These are phyloP conservation scores for Anoplopoma fimbria DNA, from an alignment of 2,113 vertebrate species.

Conservation along the genomic window DNA sequence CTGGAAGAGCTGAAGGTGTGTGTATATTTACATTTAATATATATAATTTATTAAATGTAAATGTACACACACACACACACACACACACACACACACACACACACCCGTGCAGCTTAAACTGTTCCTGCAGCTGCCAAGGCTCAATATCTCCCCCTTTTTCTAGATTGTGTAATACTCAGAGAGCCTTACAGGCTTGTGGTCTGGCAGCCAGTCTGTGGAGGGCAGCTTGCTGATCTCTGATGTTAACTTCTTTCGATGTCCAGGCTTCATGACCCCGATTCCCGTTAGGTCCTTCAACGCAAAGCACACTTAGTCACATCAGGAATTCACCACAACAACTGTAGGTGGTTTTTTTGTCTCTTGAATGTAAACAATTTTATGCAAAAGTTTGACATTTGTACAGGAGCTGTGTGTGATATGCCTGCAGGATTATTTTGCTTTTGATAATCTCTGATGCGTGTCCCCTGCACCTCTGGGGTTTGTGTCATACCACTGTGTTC, in stretches of 20 bases:
- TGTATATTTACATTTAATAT: background rate
- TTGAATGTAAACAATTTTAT: constrained; percentile 37
- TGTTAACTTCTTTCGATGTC: constrained; percentile 96
- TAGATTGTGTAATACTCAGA: background rate
- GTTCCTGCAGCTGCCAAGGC: constrained; percentile 7
- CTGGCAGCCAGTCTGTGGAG: constrained; percentile 92
- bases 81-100: too few species aligned
- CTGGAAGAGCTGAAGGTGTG: background rate
- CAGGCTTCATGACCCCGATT: constrained; percentile 97
- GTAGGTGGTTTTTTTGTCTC: background rate
- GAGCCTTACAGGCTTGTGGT: constrained; percentile 94
- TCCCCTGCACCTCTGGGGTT: constrained; percentile 37
- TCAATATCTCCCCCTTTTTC: background rate
- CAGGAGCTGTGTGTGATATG: constrained; percentile 23
- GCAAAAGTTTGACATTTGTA: constrained; percentile 33
- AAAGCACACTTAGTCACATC: constrained; percentile 52
- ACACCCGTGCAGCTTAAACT: too few species aligned
- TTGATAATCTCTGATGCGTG: constrained; percentile 60
- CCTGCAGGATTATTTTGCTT: constrained; percentile 54
- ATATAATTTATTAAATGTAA: too few species aligned
- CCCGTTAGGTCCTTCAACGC: constrained; percentile 92
- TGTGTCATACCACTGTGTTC: constrained; percentile 53
- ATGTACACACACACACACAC: too few species aligned
- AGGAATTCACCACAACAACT: constrained; percentile 13
- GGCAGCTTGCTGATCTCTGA: constrained; percentile 93